Percentiles rank a stretch among this genome's conserved stretches.
phyloP scores from a whole-genome alignment of 2,888 invertebrate genomes.

The Leucophenga montana region DNA sequence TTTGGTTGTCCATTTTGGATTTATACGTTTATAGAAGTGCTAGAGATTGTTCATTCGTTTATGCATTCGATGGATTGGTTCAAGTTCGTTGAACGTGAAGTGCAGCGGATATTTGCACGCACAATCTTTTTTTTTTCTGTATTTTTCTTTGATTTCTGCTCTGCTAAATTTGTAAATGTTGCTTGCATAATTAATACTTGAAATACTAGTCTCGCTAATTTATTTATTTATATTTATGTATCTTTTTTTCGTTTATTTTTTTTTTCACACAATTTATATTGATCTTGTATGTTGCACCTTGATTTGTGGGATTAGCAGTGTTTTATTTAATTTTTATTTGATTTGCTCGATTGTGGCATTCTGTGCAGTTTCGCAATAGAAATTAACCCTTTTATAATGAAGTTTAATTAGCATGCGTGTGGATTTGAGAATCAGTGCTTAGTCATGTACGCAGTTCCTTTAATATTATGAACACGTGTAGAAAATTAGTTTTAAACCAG shows the following conservation, averaged over 20 bases:
- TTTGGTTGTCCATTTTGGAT: slow-evolving; percentile 54
- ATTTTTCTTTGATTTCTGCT: slow-evolving; percentile 17
- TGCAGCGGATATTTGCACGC: slow-evolving; percentile 46
- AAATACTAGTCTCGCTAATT: neutral
- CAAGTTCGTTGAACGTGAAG: slow-evolving; percentile 47
- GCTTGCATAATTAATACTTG: slow-evolving; percentile 44
- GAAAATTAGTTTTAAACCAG: too few relatives aligned
- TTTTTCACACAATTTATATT: slow-evolving; percentile 38
- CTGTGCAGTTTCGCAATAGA: neutral
- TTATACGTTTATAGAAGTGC: neutral
- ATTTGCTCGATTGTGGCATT: neutral
- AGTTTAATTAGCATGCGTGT: too few relatives aligned
- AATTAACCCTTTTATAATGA: neutral
- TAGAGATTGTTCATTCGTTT: neutral
- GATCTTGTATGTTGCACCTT: slow-evolving; percentile 57
- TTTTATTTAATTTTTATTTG: neutral
- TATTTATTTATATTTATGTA: slow-evolving; percentile 7
- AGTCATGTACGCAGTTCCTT: too few relatives aligned
- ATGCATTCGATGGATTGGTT: slow-evolving; percentile 27
- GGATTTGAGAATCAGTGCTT: too few relatives aligned
- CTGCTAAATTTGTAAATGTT: slow-evolving; percentile 25
- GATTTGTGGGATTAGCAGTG: slow-evolving; percentile 36
- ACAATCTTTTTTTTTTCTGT: slow-evolving; percentile 42
- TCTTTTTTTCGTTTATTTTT: neutral
- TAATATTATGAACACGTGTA: too few relatives aligned